Evolutionary conservation across 2,888 invertebrate species (phyloP).

Genomic region (Aethes cnicana): DNA sequence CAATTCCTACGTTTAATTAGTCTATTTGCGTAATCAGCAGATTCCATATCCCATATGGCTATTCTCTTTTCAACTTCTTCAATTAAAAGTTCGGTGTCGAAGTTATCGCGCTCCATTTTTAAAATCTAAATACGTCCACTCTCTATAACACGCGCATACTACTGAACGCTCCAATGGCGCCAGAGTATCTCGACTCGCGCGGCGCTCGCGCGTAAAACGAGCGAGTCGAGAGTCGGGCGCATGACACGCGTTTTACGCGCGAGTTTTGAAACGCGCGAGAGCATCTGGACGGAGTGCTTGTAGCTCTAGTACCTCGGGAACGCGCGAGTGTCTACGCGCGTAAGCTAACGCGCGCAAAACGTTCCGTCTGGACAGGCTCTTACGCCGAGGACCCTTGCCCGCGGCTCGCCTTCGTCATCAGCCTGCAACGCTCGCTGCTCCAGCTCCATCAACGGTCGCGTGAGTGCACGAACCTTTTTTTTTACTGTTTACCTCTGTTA

Average conservation of each 20-base stretch:
- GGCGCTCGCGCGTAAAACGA: constrained; percentile 2
- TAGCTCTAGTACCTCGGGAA: neutral
- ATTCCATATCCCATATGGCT: constrained; percentile 24
- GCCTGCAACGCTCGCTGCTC: too few species aligned
- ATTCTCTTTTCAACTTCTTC: constrained; percentile 15
- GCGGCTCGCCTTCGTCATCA: too few species aligned
- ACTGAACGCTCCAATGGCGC: constrained; percentile 22
- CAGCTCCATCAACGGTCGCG: too few species aligned
- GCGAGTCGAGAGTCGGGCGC: constrained; percentile 5
- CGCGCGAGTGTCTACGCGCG: constrained; percentile 7
- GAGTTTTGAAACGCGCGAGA: constrained; percentile 17
- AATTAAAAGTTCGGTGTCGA: constrained; percentile 17
- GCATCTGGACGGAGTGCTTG: constrained; percentile 10
- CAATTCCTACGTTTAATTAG: constrained; percentile 19
- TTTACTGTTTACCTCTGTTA: too few species aligned
- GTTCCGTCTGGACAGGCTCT: too few species aligned
- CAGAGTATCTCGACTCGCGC: constrained; percentile 27
- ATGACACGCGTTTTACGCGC: constrained; percentile 18
- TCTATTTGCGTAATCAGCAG: constrained; percentile 21
- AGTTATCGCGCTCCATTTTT: constrained; percentile 18
- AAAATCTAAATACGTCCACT: constrained; percentile 25
- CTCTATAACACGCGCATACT: constrained; percentile 21
- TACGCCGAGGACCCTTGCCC: too few species aligned
- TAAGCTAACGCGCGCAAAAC: too few species aligned
- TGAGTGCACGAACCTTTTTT: too few species aligned